These are phyloP conservation scores for Volucella inanis DNA, from an alignment of 2,888 invertebrate species.

Conservation along the genomic window DNA sequence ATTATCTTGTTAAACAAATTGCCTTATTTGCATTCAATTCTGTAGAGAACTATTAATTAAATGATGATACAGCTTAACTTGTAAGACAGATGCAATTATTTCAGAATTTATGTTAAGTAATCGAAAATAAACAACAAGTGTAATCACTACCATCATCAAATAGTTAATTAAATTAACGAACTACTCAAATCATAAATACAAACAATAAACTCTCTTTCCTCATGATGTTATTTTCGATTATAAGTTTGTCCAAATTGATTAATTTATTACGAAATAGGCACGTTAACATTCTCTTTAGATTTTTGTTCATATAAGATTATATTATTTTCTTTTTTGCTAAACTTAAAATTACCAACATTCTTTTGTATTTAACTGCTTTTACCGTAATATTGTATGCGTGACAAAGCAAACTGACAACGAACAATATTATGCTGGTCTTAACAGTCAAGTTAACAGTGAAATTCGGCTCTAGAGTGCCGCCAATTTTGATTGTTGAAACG, in stretches of 20 bases:
- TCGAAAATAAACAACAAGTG: slow-evolving; percentile 9
- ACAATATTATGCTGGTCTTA: slow-evolving; percentile 36
- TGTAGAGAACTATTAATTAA: slow-evolving; percentile 8
- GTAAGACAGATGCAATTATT: slow-evolving; percentile 7
- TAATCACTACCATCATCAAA: slow-evolving; percentile 28
- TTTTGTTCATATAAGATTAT: slow-evolving; percentile 35
- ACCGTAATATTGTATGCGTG: slow-evolving; percentile 13
- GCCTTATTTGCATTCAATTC: slow-evolving; percentile 20
- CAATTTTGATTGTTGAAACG: slow-evolving; percentile 45
- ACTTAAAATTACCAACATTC: slow-evolving; percentile 21
- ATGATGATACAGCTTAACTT: slow-evolving; percentile 8
- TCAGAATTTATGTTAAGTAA: slow-evolving; percentile 33
- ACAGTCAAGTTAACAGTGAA: slow-evolving; percentile 46
- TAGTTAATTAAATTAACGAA: slow-evolving; percentile 20
- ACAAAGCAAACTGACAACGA: slow-evolving; percentile 10
- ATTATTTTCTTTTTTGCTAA: slow-evolving; percentile 29
- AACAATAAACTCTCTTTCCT: neutral
- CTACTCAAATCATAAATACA: slow-evolving; percentile 21
- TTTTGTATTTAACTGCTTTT: neutral
- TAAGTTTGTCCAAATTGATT: neutral
- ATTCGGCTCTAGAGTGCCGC: slow-evolving; percentile 35
- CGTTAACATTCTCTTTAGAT: slow-evolving; percentile 4
- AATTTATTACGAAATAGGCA: neutral
- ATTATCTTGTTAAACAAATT: slow-evolving; percentile 12
- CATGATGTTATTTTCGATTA: neutral